Percentiles rank a stretch among this genome's conserved stretches.
Evolutionary conservation across 1,140 invertebrate genomes (phyloP).

Genomic region (Drosophila pruinosa): DNA sequence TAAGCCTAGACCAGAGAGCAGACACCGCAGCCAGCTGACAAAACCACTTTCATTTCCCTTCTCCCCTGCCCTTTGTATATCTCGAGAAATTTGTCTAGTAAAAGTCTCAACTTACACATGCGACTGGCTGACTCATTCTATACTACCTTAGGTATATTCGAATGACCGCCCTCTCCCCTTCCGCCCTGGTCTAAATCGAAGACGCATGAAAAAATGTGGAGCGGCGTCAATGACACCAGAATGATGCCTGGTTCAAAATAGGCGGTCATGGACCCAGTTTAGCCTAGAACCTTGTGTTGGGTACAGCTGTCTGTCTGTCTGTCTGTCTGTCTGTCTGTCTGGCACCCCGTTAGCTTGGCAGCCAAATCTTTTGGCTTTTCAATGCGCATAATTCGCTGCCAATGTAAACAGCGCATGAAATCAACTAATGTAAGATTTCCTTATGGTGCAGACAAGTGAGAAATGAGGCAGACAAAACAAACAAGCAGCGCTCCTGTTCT

Average conservation of each 20-base stretch:
- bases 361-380: conserved; percentile 64
- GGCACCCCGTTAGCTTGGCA: conserved; percentile 36
- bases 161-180: too few species aligned
- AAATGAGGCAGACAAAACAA: conserved; percentile 74
- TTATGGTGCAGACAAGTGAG: conserved; percentile 29
- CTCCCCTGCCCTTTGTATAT: background rate
- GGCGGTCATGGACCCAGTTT: conserved; percentile 20
- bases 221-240: conserved; percentile 25
- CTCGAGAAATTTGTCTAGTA: conserved; percentile 24
- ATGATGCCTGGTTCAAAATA: background rate
- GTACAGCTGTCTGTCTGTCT: too few species aligned
- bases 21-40: conserved; percentile 1
- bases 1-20: conserved; percentile 15
- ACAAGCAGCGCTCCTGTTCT: conserved; percentile 36
- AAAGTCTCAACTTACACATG: conserved; percentile 27
- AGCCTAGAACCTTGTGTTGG: too few species aligned
- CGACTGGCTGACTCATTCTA: background rate
- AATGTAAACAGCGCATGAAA: conserved; percentile 81
- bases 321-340: background rate
- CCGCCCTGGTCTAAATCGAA: background rate
- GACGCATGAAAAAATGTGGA: conserved; percentile 2
- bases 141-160: background rate
- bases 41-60: conserved; percentile 18
- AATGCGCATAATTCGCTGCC: conserved; percentile 80
- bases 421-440: conserved; percentile 75